A percentile compares a stretch with the other conserved stretches of the same genome.
Evolutionary conservation across 2,888 invertebrate genomes (phyloP).

Genomic region (Pilophorus perplexus): DNA sequence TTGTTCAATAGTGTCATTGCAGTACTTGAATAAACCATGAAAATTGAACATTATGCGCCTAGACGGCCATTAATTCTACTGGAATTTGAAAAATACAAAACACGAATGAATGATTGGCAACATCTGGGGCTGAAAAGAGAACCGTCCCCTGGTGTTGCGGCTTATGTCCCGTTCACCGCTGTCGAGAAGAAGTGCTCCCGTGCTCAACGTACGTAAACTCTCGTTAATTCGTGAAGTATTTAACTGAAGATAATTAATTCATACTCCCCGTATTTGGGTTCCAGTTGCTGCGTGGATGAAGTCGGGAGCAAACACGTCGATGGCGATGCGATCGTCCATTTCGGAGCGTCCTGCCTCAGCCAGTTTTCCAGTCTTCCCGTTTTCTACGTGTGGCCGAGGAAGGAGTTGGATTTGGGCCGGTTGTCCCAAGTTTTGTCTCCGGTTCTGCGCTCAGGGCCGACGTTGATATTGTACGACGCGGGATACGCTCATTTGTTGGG

Average conservation of each 20-base stretch:
- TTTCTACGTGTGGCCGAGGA: conserved; percentile 68
- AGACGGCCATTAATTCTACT: no score
- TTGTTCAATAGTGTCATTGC: no score
- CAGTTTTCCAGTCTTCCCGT: conserved; percentile 71
- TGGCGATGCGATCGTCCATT: conserved; percentile 85
- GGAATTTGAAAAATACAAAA: no score
- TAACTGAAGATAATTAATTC: conserved; percentile 14
- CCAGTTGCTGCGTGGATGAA: conserved; percentile 85
- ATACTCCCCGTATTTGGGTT: conserved; percentile 48
- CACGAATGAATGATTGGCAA: no score
- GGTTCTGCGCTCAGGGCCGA: conserved; percentile 50
- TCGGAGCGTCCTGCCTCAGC: conserved; percentile 85
- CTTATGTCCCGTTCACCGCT: not conserved
- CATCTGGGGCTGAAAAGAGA: no score
- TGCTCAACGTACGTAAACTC: not conserved
- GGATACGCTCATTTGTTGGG: conserved; percentile 51
- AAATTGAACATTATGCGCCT: no score
- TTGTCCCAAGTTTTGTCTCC: conserved; percentile 52
- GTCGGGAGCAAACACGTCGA: conserved; percentile 84
- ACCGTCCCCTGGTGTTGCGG: no score
- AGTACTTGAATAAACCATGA: no score
- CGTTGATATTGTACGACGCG: conserved; percentile 67
- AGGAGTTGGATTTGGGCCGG: conserved; percentile 57
- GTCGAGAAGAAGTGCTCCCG: not conserved
- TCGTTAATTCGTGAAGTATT: conserved; percentile 9